These are phyloP conservation scores for Melanerpes aurifrons DNA, from an alignment of 2,113 vertebrate species.

Conservation along the genomic window DNA sequence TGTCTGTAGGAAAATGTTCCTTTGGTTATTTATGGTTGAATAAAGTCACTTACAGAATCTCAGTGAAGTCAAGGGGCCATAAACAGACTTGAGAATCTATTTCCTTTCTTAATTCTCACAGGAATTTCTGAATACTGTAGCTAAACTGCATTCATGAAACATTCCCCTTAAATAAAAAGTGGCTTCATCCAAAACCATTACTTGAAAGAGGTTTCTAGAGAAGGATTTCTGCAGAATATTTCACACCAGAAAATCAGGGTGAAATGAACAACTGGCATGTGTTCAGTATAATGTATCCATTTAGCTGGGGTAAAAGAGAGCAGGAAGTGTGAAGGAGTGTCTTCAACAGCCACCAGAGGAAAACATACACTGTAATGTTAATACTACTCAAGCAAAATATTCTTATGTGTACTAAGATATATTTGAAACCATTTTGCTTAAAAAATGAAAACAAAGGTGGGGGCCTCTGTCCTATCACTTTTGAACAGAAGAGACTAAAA, in stretches of 20 bases:
- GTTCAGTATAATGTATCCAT: neutral
- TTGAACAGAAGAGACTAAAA: neutral
- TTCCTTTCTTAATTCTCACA: conserved; percentile 33
- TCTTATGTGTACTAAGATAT: neutral
- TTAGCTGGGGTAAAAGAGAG: neutral
- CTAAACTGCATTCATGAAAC: neutral
- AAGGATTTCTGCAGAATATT: neutral
- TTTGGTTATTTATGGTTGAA: conserved; percentile 46
- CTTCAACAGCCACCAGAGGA: neutral
- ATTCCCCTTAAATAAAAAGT: neutral
- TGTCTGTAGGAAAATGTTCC: conserved; percentile 18
- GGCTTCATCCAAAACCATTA: neutral
- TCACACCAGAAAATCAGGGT: neutral
- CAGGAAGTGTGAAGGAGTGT: neutral
- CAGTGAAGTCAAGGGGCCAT: conserved; percentile 18
- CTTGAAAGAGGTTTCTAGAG: neutral
- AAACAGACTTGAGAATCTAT: conserved; percentile 22
- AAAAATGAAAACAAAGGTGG: neutral
- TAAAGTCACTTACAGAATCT: conserved; percentile 11
- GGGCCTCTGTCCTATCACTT: rapidly evolving
- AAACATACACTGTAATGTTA: neutral
- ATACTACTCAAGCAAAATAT: neutral
- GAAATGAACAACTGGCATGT: neutral
- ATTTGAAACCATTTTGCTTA: neutral
- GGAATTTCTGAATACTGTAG: neutral